phyloP scores from a whole-genome alignment of 2,797 vertebrate genomes.

The Darevskia nairensis region DNA sequence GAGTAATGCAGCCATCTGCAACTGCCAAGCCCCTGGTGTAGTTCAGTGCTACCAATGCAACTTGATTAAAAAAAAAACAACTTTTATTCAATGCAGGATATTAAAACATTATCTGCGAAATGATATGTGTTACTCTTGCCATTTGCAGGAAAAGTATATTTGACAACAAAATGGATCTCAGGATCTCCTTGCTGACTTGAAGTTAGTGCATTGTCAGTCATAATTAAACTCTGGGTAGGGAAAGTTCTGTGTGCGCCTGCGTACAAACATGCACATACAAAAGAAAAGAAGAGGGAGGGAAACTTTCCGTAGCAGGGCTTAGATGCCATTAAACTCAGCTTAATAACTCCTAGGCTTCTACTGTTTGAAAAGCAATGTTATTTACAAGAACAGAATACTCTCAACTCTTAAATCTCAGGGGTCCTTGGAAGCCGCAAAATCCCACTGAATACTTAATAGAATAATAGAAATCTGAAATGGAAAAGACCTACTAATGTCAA shows the following conservation, averaged over 20 bases:
- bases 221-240: slow-evolving; percentile 70
- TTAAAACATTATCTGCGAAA: slow-evolving; percentile 87
- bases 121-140: slow-evolving; percentile 82
- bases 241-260: slow-evolving; percentile 37
- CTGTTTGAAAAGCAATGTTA: slow-evolving; percentile 66
- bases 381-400: slow-evolving; percentile 69
- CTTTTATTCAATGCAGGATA: slow-evolving; percentile 83
- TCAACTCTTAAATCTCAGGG: slow-evolving; percentile 59
- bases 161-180: slow-evolving; percentile 79
- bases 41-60: slow-evolving; percentile 80
- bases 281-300: neutral
- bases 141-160: slow-evolving; percentile 75
- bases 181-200: slow-evolving; percentile 71
- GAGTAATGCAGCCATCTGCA: slow-evolving; percentile 89
- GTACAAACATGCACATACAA: neutral
- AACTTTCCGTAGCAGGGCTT: slow-evolving; percentile 52
- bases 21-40: slow-evolving; percentile 80
- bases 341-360: slow-evolving; percentile 54
- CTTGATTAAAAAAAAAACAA: slow-evolving; percentile 88
- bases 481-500: slow-evolving; percentile 63
- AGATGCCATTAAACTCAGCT: slow-evolving; percentile 64
- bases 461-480: slow-evolving; percentile 71
- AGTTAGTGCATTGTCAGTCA: slow-evolving; percentile 75
- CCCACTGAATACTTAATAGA: slow-evolving; percentile 62
- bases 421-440: slow-evolving; percentile 55